Conservation (phyloP, 1,140 invertebrate genomes). For the Streblospio benedicti region DNA sequence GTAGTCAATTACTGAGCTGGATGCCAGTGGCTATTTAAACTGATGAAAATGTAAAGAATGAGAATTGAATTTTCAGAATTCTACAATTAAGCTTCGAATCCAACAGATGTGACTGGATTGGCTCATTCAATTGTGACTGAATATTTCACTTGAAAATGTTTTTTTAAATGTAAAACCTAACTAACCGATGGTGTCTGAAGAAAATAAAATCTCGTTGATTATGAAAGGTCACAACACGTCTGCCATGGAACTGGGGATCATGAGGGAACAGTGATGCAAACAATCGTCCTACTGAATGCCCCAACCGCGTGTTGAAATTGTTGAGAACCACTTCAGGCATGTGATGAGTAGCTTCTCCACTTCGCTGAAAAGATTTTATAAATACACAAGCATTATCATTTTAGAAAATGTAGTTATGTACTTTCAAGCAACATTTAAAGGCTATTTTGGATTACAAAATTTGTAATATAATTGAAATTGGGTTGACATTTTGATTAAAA, state of each 20-base stretch:
- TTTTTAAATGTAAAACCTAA: neutral
- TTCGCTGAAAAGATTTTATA: conserved; percentile 28
- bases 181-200: conserved; percentile 89
- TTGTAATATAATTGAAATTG: no score
- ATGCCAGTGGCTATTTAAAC: no score
- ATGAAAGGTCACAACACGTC: conserved; percentile 91
- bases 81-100: no score
- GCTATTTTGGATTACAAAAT: neutral
- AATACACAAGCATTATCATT: neutral
- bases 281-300: conserved; percentile 81
- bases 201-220: conserved; percentile 99
- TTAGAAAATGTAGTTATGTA: no score
- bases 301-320: conserved; percentile 90
- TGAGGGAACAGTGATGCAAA: conserved; percentile 93
- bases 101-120: no score
- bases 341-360: conserved; percentile 61
- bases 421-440: neutral
- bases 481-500: no score
- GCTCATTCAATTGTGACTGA: no score
- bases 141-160: no score
- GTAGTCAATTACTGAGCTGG: no score
- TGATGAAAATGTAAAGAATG: no score
- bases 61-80: no score
- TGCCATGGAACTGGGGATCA: conserved; percentile 85
- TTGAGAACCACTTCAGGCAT: conserved; percentile 91